These are phyloP conservation scores for Acipenser ruthenus DNA, from an alignment of 2,797 vertebrate genomes.

Conservation along the genomic window DNA sequence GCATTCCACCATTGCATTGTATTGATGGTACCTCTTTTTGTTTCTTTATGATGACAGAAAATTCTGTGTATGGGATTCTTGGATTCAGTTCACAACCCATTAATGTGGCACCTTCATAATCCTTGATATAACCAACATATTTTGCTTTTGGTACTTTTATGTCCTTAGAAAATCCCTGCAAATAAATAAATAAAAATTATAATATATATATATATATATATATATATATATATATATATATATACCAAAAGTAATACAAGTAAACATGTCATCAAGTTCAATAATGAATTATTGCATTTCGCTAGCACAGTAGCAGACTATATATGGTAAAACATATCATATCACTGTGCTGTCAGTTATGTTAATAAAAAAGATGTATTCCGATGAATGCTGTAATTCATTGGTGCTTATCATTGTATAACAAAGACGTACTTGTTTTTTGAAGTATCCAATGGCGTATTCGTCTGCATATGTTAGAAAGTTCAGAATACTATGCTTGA, in stretches of 20 bases:
- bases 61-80: conserved; percentile 93
- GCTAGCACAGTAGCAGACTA: too few relatives aligned
- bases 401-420: too few relatives aligned
- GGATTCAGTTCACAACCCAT: conserved; percentile 98
- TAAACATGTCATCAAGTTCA: too few relatives aligned
- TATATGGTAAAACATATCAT: too few relatives aligned
- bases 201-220: neutral
- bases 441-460: conserved; percentile 97
- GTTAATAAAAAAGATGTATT: too few relatives aligned
- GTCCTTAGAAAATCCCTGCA: conserved; percentile 96
- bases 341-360: too few relatives aligned
- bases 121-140: conserved; percentile 97
- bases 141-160: conserved; percentile 95
- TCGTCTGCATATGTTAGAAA: conserved; percentile 97
- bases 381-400: too few relatives aligned
- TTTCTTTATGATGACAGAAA: conserved; percentile 97
- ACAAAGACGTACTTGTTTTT: conserved; percentile 77
- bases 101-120: conserved; percentile 95
- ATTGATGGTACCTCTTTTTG: conserved; percentile 81
- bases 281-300: too few relatives aligned
- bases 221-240: neutral
- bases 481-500: conserved; percentile 93
- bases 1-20: too few relatives aligned
- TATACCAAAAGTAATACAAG: too few relatives aligned
- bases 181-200: conserved; percentile 7